Evolutionary conservation across 64 coral and sea anemone genomes (phyloP), one percentile per base, ranked within the genome.

Genomic region (Dendrophyllia cribrosa): DNA sequence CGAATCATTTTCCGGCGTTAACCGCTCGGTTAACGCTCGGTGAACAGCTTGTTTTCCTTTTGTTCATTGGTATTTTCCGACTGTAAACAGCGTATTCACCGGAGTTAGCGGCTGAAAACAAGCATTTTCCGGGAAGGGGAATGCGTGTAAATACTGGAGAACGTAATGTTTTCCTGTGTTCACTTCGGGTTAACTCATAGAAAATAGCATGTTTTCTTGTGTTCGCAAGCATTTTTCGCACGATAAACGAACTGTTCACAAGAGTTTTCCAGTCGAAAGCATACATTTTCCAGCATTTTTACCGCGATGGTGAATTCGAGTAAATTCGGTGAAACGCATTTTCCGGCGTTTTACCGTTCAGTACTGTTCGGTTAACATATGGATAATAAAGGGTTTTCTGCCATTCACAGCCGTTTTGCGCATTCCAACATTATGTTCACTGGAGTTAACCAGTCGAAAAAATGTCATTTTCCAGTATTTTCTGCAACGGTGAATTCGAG

Each of bases 371-470:
- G 72, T 75, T 75, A 75, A 75, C 72, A 8, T 75, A 75, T 47
- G 45, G 34, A 75, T 48, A 75, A 75, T 9, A 75, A 75, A 34
- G 17, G 1, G 72, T 75, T 48, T 75, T 75, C 72, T 75, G 45
- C 34, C 72, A 75, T 75, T 75, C 17, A 45, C 72, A 75, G 72
- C 72, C 72, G 72, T 75, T 75, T 75, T 75, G 43, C 44, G 72
- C 72, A 66, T 66, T 66, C 63, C 15, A 66, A 15, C 63, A 5
- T 66, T 10, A 66, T 66, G 63, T 66, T 66, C 72, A 75, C 72
- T 75, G 72, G 72, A 75, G 17, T 75, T 75, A 75, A 75, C 72
- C 72, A 75, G 72, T 75, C 72, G 72, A 75, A 75, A 75, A 5
- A 44, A 75, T 47, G 72, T 7, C n/a, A 75, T 75, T 75, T 75